phyloP scores from a whole-genome alignment of 2,797 vertebrate genomes.

The Chaenodraco wilsoni region DNA sequence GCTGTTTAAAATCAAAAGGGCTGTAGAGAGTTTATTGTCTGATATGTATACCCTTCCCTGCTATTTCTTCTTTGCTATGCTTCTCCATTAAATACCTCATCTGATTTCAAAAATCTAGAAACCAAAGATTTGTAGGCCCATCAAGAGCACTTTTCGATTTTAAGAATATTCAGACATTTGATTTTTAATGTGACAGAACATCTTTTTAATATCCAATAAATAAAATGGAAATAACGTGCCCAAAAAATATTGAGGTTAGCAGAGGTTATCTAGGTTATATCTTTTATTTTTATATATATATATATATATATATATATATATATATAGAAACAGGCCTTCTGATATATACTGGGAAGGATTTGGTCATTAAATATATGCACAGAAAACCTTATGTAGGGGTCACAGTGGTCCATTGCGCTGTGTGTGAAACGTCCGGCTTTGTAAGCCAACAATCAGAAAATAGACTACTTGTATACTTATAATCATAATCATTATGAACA shows the following conservation, averaged over 20 bases:
- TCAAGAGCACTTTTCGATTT: too few relatives aligned
- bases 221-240: too few relatives aligned
- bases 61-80: background rate
- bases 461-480: too few relatives aligned
- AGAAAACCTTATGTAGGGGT: background rate
- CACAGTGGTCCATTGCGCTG: background rate
- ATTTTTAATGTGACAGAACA: too few relatives aligned
- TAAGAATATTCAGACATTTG: too few relatives aligned
- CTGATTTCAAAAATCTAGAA: background rate
- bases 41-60: background rate
- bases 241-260: too few relatives aligned
- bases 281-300: too few relatives aligned
- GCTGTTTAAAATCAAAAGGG: slow-evolving; percentile 20
- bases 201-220: too few relatives aligned
- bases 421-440: background rate
- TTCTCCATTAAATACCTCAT: background rate
- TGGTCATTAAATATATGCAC: background rate
- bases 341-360: background rate
- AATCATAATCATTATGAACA: slow-evolving; percentile 8
- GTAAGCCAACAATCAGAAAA: background rate
- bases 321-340: too few relatives aligned
- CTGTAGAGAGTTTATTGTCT: background rate
- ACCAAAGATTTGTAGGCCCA: background rate
- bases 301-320: too few relatives aligned
- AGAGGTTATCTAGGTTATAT: too few relatives aligned